phyloP scores from a whole-genome alignment of 1,140 invertebrate species.

The Psilanteris sp. region DNA sequence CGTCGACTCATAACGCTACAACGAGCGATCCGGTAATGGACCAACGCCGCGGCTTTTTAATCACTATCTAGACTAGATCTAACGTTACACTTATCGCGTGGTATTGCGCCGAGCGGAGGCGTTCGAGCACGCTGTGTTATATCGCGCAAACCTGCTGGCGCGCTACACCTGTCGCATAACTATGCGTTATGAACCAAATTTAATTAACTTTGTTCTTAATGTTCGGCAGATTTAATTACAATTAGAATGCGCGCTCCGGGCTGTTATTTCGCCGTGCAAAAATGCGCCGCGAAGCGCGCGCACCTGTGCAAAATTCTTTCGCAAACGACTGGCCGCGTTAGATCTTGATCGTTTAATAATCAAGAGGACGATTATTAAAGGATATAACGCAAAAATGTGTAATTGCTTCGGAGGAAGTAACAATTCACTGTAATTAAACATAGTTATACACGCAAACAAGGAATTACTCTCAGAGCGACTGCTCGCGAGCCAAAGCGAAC shows the following conservation, averaged over 20 bases:
- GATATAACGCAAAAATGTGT: too few species aligned
- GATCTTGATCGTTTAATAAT: too few species aligned
- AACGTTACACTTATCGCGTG: conserved; percentile 24
- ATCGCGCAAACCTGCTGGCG: conserved; percentile 1
- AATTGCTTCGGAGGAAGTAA: too few species aligned
- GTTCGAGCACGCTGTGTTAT: conserved; percentile 11
- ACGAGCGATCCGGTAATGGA: conserved; percentile 17
- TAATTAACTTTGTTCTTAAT: conserved; percentile 21
- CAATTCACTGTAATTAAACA: too few species aligned
- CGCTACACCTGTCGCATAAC: conserved; percentile 21
- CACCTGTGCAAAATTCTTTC: too few species aligned
- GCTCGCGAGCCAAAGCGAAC: too few species aligned
- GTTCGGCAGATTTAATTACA: conserved; percentile 7
- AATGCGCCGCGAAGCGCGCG: too few species aligned
- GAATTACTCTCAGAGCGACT: too few species aligned
- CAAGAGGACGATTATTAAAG: too few species aligned
- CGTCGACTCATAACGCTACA: conserved; percentile 1
- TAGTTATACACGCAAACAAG: too few species aligned
- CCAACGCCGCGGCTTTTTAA: conserved; percentile 11
- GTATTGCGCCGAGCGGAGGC: conserved; percentile 5
- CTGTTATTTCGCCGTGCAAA: neutral
- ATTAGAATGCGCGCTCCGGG: neutral
- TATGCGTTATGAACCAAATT: conserved; percentile 11
- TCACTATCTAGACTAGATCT: conserved; percentile 23
- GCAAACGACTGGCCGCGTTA: too few species aligned